Conservation (phyloP, 2,888 invertebrate genomes). For the Schrankia costaestrigalis region DNA sequence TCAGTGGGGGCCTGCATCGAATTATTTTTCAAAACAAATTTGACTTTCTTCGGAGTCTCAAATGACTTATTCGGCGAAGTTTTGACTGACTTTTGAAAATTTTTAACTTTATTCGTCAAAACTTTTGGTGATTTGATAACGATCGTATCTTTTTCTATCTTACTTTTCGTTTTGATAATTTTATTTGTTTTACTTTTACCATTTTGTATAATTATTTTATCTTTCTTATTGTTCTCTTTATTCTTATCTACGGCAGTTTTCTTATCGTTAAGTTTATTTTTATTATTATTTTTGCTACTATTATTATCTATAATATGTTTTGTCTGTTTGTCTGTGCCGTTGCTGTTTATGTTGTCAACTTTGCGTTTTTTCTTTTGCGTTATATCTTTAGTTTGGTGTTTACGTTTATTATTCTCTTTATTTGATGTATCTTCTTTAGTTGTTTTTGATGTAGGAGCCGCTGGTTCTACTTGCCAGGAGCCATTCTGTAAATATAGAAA, state of each 20-base stretch:
- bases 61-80: conserved; percentile 20
- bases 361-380: conserved; percentile 29
- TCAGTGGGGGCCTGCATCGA: conserved; percentile 86
- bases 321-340: conserved; percentile 14
- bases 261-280: conserved; percentile 4
- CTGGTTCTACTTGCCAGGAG: conserved; percentile 52
- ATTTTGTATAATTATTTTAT: conserved; percentile 2
- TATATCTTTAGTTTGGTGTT: conserved; percentile 10
- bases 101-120: conserved; percentile 51
- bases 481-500: conserved; percentile 47
- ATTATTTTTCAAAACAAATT: conserved; percentile 86
- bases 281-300: conserved; percentile 16
- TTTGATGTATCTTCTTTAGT: conserved; percentile 37
- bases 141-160: conserved; percentile 3
- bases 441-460: conserved; percentile 31
- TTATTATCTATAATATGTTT: conserved; percentile 1
- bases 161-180: conserved; percentile 4
- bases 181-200: conserved; percentile 10
- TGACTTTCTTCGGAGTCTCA: conserved; percentile 83
- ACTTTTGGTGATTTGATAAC: conserved; percentile 27
- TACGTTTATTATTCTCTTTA: conserved; percentile 50
- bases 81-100: conserved; percentile 43
- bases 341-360: conserved; percentile 9
- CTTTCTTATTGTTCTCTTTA: conserved; percentile 6
- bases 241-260: not conserved